Evolutionary conservation across 2,113 vertebrate species (phyloP), one percentile per base, ranked within the genome.

Genomic region (Orientallactaga bullata): DNA sequence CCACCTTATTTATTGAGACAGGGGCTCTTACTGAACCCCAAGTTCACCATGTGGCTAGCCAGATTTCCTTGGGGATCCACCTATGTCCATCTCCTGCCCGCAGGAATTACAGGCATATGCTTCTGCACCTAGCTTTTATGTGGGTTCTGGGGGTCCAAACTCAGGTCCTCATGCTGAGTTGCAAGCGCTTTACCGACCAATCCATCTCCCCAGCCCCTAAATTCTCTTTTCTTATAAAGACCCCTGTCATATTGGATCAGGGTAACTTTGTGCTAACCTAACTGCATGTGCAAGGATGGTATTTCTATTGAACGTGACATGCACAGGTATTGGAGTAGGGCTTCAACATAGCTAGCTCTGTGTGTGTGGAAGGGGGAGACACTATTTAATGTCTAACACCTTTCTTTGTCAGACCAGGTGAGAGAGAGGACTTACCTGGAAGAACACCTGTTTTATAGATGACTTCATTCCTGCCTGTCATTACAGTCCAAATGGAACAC

Each of bases 361-460:
- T n/a, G 21, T 18, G 7, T 7, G 55, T 7, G 55, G 55, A 11
- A 3, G 55, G 7, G 55, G 10, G 35, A 30, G 26, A 7, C 55
- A 21, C 51, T 24, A 30, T 16, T 23, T 9, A 15, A 16, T 28
- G 16, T 72, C n/a, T 60, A 71, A 32, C 51, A 86, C n/a, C 35
- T 30, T 30, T 42, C 1, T 16, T 85, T 21, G 23, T 23, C n/a
- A 24, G 13, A 17, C 17, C 37, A 51, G 39, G n/a, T 42, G 63
- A 42, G 2, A 42, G 30, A 60, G 32, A 11, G 55, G 55, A 55
- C 55, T 55, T 16, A 55, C 55, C 0, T 15, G 66, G 72, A 77
- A 58, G 17, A 20, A 63, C 4, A 20, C 21, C 7, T 15, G 13
- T 3, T 15, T 15, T 12, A 0, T 1, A 3, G 24, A 23, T 18